Conservation (phyloP, 1,140 invertebrate genomes). For the Oryzaephilus surinamensis region DNA sequence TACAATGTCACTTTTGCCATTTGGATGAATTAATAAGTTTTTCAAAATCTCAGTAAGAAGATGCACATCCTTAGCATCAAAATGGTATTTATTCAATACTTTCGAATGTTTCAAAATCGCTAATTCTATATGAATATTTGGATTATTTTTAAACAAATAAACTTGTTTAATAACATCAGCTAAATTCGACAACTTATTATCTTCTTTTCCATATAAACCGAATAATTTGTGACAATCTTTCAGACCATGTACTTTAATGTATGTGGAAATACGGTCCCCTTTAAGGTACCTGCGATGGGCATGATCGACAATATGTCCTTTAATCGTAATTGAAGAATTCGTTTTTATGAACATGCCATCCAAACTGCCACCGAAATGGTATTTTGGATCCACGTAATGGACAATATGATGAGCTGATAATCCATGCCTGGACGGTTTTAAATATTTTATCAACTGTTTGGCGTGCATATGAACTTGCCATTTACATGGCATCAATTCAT, state of each 20-base stretch:
- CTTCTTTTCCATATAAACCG: no score
- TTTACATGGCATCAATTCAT: conserved; percentile 34
- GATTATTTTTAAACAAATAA: not conserved
- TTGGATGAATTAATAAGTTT: not conserved
- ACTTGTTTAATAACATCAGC: no score
- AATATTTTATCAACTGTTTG: conserved; percentile 15
- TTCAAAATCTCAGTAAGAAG: not conserved
- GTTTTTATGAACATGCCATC: conserved; percentile 1
- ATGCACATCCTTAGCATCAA: not conserved
- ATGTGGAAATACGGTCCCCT: conserved; percentile 1
- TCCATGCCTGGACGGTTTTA: conserved; percentile 8
- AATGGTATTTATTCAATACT: not conserved
- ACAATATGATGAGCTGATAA: conserved; percentile 10
- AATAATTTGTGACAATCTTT: not conserved
- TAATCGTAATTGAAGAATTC: conserved; percentile 1
- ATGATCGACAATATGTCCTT: not conserved
- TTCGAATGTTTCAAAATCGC: not conserved
- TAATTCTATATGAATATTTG: conserved; percentile 3
- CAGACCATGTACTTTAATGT: conserved; percentile 2
- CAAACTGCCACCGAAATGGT: conserved; percentile 5
- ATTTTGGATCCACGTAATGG: conserved; percentile 12
- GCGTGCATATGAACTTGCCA: conserved; percentile 26
- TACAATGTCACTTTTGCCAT: not conserved
- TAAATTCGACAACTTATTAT: no score
- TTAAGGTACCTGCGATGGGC: conserved; percentile 1